Evolutionary conservation across 2,113 vertebrate species (phyloP), one percentile per base, ranked within the genome.

Genomic region (Rhabdomys dilectus): DNA sequence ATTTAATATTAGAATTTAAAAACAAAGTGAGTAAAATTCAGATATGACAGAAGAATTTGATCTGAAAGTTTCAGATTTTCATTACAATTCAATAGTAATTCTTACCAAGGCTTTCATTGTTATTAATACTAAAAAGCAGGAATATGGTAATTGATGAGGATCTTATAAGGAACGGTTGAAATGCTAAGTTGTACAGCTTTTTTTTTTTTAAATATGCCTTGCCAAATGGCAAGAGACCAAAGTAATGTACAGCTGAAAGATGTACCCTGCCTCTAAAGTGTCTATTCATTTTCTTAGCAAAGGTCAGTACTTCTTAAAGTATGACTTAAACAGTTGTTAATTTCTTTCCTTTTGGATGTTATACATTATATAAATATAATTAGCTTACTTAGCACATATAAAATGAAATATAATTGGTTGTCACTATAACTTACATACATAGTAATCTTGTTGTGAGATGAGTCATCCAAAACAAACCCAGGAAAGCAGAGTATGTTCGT

Each of bases 21-120:
- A 88, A 95, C 72, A 39, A 89, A 68, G 51, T 72, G 9, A 92
- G 24, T 94, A 56, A 89, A 91, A 86, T 10, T 31, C 48, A 80
- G 42, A 70, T 36, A 16, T 13, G 29, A 48, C 36, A 80, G 88
- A 48, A 56, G 64, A 72, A 58, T 29, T 58, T 12, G 77, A 2
- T 12, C 70, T 64, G 7, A 36, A 12, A n/a, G 4, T 11, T 5
- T 29, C 72, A 1, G 9, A 51, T 19, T 22, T 86, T 96, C 22
- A 42, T 91, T 36, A 51, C 31, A 86, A 34, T 39, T 26, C 12
- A 81, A 89, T 24, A 88, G 62, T 22, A 34, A 34, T 56, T 93
- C 29, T n/a, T 80, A 80, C 22, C 7, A 66, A 87, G 13, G 2
- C 7, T 58, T 73, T 73, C 58, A 58, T 42, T 48, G 3, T 48